phyloP scores from a whole-genome alignment of 2,113 vertebrate species.

The Peromyscus leucopus region DNA sequence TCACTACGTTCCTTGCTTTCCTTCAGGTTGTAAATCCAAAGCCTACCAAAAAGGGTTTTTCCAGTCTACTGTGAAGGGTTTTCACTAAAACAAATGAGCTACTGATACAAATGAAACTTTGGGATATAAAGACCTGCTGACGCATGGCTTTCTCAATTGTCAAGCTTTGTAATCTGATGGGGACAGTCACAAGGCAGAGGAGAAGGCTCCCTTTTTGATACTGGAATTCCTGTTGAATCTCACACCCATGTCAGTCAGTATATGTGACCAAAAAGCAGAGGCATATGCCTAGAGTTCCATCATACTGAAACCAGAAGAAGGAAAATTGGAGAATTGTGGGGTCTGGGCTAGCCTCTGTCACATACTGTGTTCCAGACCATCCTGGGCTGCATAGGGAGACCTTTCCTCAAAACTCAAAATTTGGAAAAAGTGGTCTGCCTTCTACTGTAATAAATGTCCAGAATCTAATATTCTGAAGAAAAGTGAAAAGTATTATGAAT shows the following conservation, averaged over 20 bases:
- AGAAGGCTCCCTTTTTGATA: not conserved
- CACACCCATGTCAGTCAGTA: not conserved
- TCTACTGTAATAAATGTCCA: not conserved
- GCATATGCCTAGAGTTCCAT: too few relatives aligned
- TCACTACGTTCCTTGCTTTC: not conserved
- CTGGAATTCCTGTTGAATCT: not conserved
- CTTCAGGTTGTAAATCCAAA: not conserved
- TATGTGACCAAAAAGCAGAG: not conserved
- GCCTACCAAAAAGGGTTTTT: not conserved
- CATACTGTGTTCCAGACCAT: not conserved
- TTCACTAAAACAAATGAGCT: not conserved
- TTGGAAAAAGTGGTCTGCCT: not conserved
- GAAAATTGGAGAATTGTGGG: not conserved
- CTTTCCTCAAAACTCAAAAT: not conserved
- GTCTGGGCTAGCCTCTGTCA: not conserved
- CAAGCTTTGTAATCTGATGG: not conserved
- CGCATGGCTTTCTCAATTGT: not conserved
- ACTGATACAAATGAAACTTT: not conserved
- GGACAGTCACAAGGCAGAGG: not conserved
- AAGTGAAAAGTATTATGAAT: not conserved
- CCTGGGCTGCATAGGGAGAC: not conserved
- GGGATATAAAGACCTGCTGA: not conserved
- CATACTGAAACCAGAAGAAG: not conserved
- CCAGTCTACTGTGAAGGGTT: not conserved
- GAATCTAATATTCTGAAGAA: constrained; percentile 19